Evolutionary conservation across 1,140 invertebrate species (phyloP), one percentile per base, ranked within the genome.

Genomic region (Andrena cerasifolii): DNA sequence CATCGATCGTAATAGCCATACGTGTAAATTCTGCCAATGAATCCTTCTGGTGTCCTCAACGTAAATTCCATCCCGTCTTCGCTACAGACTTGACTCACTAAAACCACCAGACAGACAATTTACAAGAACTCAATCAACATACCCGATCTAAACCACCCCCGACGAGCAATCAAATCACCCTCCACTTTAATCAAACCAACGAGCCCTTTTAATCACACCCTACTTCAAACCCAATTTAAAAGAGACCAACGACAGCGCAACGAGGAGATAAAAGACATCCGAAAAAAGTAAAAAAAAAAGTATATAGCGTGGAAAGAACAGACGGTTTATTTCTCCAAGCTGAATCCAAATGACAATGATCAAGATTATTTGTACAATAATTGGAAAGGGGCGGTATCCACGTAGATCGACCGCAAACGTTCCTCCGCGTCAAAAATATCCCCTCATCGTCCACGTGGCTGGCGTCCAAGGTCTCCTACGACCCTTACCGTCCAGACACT

Each of bases 51-150:
- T 1, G 97, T 97, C 61, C 96, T 93, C 21, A 98, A 92, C 2
- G 96, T 98, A 86, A 98, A 98, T 90, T 98, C 97, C 97, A 98
- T 98, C 0, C 97, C 97, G 90, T 98, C 97, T 92, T 98, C 96
- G 86, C 96, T 98, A 90, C 97, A 98, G 0, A 96, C 95, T 94
- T 98, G 97, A 70, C 96, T 96, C 43, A 98, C 97, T 98, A 86
- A 8, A 93, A 92, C 7, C 58, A 78, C 62, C 70, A 75, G 36
- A 82, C 47, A 31, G 7, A 66, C 24, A 63, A 59, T 78, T 81
- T 43, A 51, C 53, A 12, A n/a, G 47, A 10, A 24, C 31, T 8
- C 6, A 16, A 26, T 28, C 5, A 43, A n/a, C 33, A 59, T n/a
- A 40, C 24, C 12, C 4, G 26, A 14, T 28, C 36, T 14, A 10